Evolutionary conservation across 2,888 invertebrate species (phyloP).

Genomic region (Parnassius mnemosyne): DNA sequence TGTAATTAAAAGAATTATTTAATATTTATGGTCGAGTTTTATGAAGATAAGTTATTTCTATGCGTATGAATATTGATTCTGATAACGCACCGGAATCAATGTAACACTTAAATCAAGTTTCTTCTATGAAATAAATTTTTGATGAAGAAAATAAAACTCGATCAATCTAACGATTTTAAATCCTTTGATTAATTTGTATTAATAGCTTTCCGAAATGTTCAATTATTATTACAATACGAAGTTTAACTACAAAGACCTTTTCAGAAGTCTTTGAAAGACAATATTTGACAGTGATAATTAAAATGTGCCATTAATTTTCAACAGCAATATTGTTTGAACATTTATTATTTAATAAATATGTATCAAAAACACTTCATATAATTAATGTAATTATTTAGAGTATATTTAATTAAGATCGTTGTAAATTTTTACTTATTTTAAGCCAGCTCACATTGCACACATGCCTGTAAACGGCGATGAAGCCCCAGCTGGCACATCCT

Average conservation of each 20-base stretch:
- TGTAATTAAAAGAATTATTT: too few species aligned
- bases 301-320: constrained; percentile 16
- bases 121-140: too few species aligned
- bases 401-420: neutral
- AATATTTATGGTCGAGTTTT: too few species aligned
- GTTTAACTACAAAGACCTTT: constrained; percentile 8
- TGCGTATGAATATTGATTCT: too few species aligned
- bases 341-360: constrained; percentile 1
- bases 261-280: constrained; percentile 7
- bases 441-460: too few species aligned
- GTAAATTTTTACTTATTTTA: too few species aligned
- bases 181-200: constrained; percentile 12
- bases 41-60: too few species aligned
- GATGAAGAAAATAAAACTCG: too few species aligned
- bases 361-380: neutral
- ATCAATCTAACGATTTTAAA: neutral
- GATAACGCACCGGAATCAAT: too few species aligned
- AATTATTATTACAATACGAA: constrained; percentile 17
- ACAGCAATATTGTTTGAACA: neutral
- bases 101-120: neutral
- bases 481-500: too few species aligned
- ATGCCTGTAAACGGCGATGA: too few species aligned
- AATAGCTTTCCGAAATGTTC: constrained; percentile 3
- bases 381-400: neutral
- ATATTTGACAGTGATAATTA: constrained; percentile 6